A percentile compares a stretch with the other conserved stretches of the same genome.
Evolutionary conservation across 2,888 invertebrate species (phyloP).

Genomic region (Eutolmus rufibarbis): DNA sequence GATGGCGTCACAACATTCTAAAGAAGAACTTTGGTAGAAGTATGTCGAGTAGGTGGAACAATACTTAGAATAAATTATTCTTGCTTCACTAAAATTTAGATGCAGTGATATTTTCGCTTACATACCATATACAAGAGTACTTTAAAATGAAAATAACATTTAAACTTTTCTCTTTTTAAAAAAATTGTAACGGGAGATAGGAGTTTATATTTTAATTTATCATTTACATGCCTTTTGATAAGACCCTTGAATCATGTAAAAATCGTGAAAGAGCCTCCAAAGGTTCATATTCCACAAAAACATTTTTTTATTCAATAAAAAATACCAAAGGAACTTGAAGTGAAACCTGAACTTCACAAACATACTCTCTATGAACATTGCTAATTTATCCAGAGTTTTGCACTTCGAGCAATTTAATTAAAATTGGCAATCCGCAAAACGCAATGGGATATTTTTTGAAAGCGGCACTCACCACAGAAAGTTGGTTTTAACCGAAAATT

Average conservation of each 20-base stretch:
- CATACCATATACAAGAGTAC: neutral
- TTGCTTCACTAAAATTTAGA: neutral
- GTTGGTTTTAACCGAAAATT: neutral
- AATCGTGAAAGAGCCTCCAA: neutral
- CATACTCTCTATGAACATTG: neutral
- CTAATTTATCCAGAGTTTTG: neutral
- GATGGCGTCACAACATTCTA: neutral
- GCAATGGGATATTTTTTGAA: neutral
- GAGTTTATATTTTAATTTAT: neutral
- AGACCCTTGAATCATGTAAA: neutral
- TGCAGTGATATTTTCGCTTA: neutral
- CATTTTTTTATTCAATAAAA: neutral
- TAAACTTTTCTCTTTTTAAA: no score
- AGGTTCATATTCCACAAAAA: neutral
- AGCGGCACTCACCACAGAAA: neutral
- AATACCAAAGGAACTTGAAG: neutral
- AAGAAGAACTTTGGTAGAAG: neutral
- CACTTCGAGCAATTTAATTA: neutral
- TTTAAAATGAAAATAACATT: neutral
- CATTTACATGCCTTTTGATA: neutral
- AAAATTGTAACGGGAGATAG: neutral
- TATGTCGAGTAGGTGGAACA: neutral
- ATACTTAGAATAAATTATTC: neutral
- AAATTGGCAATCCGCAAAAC: neutral
- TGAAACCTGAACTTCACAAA: neutral